Evolutionary conservation across 2,888 invertebrate species (phyloP).

Genomic region (Cryptocephalus primarius): DNA sequence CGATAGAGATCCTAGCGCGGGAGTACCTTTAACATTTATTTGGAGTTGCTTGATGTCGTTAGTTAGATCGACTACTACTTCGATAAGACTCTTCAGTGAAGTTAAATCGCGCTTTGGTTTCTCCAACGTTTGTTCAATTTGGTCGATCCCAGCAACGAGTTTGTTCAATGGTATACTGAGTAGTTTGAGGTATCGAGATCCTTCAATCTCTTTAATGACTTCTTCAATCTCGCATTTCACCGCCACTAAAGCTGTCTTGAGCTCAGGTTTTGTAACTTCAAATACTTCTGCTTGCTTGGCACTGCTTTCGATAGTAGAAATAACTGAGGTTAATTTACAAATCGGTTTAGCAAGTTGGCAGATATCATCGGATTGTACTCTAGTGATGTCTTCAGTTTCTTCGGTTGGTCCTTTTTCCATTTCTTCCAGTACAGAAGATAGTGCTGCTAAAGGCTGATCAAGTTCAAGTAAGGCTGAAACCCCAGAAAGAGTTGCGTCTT

Average conservation of each 20-base stretch:
- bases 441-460: neutral
- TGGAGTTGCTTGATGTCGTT: neutral
- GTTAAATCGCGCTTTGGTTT: neutral
- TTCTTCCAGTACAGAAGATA: slow-evolving; percentile 2
- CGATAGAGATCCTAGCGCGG: slow-evolving; percentile 10
- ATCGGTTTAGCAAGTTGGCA: slow-evolving; percentile 1
- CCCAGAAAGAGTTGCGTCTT: no score
- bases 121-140: no score
- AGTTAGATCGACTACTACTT: neutral
- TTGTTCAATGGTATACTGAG: no score
- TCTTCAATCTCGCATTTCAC: no score
- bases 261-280: neutral
- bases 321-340: slow-evolving; percentile 1
- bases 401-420: slow-evolving; percentile 1
- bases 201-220: no score
- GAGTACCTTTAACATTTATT: neutral
- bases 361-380: slow-evolving; percentile 1
- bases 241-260: no score
- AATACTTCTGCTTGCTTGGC: slow-evolving; percentile 2
- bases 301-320: neutral
- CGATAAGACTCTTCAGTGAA: neutral
- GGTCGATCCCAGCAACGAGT: no score
- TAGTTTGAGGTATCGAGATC: no score
- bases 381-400: slow-evolving; percentile 1
- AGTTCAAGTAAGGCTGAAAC: neutral